Conservation (phyloP, 2,113 vertebrate species). For the Podilymbus podiceps region DNA sequence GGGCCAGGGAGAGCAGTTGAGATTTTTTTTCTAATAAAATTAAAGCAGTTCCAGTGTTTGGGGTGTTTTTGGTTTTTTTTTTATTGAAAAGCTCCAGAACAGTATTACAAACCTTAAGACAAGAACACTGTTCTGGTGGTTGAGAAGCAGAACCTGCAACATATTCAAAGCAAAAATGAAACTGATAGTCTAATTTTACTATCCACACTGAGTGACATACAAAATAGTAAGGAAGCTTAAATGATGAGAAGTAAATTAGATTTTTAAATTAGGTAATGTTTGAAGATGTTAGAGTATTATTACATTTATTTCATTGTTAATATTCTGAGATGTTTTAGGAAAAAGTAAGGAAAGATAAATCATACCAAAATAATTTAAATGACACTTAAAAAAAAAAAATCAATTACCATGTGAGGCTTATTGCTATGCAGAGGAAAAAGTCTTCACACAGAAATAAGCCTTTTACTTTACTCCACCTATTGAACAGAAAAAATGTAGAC, state of each 20-base stretch:
- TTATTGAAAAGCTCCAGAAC: neutral
- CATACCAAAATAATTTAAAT: slow-evolving; percentile 41
- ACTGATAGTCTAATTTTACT: slow-evolving; percentile 33
- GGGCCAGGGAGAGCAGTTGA: neutral
- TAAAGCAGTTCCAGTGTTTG: neutral
- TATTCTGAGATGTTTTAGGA: slow-evolving; percentile 30
- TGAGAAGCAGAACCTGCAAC: neutral
- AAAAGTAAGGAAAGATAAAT: slow-evolving; percentile 33
- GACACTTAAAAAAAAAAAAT: slow-evolving; percentile 14
- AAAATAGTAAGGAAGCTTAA: slow-evolving; percentile 18
- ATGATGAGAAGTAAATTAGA: slow-evolving; percentile 35
- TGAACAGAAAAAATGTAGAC: neutral
- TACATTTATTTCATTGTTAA: slow-evolving; percentile 45
- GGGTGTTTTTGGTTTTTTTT: neutral
- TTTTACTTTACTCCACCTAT: neutral
- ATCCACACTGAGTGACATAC: neutral
- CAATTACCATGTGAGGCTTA: neutral
- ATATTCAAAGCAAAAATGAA: neutral
- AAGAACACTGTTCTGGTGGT: neutral
- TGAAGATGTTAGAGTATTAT: slow-evolving; percentile 28
- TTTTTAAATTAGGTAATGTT: slow-evolving; percentile 48
- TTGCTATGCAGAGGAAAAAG: neutral
- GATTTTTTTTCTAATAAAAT: neutral
- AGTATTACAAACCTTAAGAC: neutral
- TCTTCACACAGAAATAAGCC: neutral